Percentiles rank a stretch among this genome's conserved stretches.
phyloP scores from a whole-genome alignment of 2,888 invertebrate species.

The Macrostomum cliftonense region DNA sequence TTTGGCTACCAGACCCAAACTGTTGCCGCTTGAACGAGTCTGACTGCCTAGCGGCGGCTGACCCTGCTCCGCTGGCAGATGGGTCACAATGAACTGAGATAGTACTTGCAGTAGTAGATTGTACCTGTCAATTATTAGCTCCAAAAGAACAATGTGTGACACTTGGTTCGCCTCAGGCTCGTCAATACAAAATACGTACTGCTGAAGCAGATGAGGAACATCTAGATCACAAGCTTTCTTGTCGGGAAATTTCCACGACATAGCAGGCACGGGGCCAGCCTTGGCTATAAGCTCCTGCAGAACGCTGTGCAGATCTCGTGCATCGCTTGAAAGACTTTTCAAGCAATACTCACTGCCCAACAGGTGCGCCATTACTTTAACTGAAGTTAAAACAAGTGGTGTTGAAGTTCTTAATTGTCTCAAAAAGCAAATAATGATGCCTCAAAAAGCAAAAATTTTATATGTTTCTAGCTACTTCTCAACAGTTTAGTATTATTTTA shows the following conservation, averaged over 20 bases:
- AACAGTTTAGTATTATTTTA: too few species aligned
- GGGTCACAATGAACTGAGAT: neutral
- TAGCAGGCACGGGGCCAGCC: slow-evolving; percentile 23
- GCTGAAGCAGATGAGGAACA: slow-evolving; percentile 28
- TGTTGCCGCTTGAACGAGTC: neutral
- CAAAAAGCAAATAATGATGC: too few species aligned
- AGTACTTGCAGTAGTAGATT: slow-evolving; percentile 1
- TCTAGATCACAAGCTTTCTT: slow-evolving; percentile 28
- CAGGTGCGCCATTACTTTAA: slow-evolving; percentile 21
- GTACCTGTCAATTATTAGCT: slow-evolving; percentile 31
- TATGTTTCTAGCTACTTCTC: too few species aligned
- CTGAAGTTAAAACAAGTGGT: neutral
- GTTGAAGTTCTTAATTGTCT: too few species aligned
- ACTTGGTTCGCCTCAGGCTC: slow-evolving; percentile 29
- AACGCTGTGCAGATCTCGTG: slow-evolving; percentile 29
- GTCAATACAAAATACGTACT: slow-evolving; percentile 24
- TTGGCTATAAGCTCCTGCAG: slow-evolving; percentile 26
- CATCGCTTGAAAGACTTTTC: slow-evolving; percentile 32
- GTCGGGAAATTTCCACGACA: slow-evolving; percentile 39
- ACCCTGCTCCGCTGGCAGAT: neutral
- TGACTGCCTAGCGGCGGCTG: neutral
- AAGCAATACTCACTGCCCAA: slow-evolving; percentile 26
- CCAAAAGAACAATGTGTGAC: slow-evolving; percentile 33
- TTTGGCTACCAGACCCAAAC: slow-evolving; percentile 27
- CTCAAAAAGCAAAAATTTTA: too few species aligned